phyloP scores from a whole-genome alignment of 2,113 vertebrate species.

The Erinaceus europaeus region DNA sequence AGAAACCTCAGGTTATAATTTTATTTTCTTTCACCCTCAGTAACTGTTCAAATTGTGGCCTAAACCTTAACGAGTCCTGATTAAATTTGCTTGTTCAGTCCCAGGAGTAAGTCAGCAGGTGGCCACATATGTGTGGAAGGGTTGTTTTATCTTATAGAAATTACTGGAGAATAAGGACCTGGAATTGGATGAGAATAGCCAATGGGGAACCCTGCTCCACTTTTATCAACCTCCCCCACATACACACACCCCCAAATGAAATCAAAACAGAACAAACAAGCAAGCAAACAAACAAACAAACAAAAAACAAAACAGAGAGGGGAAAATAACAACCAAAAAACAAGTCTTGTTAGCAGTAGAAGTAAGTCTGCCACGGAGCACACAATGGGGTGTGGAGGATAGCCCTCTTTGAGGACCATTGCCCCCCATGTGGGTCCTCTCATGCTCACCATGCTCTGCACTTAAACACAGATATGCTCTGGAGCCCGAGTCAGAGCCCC shows the following conservation, averaged over 20 bases:
- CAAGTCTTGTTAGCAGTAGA: constrained; percentile 29
- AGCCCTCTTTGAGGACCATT: no score
- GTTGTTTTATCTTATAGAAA: background rate
- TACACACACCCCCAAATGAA: no score
- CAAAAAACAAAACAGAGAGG: background rate
- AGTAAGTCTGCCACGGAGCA: constrained; percentile 38
- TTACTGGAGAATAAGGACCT: background rate
- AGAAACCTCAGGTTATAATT: background rate
- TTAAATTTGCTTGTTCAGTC: background rate
- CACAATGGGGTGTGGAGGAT: background rate
- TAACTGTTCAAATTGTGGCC: background rate
- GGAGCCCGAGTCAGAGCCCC: background rate
- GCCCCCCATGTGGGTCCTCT: background rate
- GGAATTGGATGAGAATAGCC: background rate
- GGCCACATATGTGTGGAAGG: background rate
- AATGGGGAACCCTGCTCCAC: background rate
- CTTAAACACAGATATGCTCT: background rate
- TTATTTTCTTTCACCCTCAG: background rate
- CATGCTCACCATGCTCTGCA: background rate
- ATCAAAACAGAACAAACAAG: constrained; percentile 44
- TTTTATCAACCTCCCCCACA: no score
- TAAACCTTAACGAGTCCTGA: background rate
- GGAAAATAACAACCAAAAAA: no score
- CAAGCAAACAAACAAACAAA: constrained; percentile 17
- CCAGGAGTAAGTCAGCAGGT: background rate